Evolutionary conservation across 2,797 vertebrate genomes (phyloP).

Genomic region (Florisuga fusca): DNA sequence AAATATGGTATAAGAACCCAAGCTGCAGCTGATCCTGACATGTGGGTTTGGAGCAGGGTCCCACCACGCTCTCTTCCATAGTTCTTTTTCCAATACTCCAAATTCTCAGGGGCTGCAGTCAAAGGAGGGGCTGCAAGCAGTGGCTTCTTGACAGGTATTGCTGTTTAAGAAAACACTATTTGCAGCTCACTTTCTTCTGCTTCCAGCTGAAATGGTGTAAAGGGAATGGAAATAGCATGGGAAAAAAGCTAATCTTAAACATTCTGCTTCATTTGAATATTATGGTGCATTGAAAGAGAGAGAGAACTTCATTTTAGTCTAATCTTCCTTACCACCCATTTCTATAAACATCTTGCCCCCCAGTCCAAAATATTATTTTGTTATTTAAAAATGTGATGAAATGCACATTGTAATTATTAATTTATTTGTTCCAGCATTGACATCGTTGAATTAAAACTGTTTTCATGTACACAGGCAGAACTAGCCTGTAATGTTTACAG

Average conservation of each 20-base stretch:
- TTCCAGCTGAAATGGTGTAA: neutral
- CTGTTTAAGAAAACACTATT: no score
- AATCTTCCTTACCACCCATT: neutral
- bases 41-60: no score
- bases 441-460: neutral
- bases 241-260: neutral
- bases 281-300: neutral
- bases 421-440: neutral
- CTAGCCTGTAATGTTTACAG: neutral
- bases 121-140: no score
- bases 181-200: neutral
- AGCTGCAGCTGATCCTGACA: no score
- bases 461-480: neutral
- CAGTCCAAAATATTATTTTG: neutral
- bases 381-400: neutral
- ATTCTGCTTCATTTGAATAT: neutral
- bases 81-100: no score
- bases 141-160: no score
- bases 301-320: neutral
- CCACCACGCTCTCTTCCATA: no score
- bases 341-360: rapidly evolving
- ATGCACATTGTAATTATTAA: neutral
- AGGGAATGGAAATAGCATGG: neutral
- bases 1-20: no score
- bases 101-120: no score